A percentile compares a stretch with the other conserved stretches of the same genome.
These are phyloP conservation scores for Sebastes goodei DNA, from an alignment of 2,797 vertebrate species.

Conservation along the genomic window DNA sequence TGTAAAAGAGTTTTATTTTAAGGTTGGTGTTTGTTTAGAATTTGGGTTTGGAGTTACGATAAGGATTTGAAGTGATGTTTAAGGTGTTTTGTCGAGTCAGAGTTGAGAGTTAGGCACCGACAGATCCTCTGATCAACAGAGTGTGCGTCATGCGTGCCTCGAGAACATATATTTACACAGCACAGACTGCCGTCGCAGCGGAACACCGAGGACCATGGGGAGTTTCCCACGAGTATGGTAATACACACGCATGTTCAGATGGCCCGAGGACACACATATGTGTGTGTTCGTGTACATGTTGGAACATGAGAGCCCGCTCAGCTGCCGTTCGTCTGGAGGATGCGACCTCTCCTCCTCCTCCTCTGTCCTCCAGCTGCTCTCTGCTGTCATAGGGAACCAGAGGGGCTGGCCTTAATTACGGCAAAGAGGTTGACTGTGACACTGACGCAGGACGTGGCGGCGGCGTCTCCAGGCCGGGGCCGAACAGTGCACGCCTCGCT, in stretches of 20 bases:
- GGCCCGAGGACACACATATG: neutral
- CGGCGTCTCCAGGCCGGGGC: slow-evolving; percentile 27
- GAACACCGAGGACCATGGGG: neutral
- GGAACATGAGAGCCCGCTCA: slow-evolving; percentile 17
- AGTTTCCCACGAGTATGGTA: neutral
- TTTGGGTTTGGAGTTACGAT: too few species aligned
- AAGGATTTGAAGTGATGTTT: neutral
- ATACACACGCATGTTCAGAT: neutral
- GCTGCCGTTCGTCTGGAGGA: slow-evolving; percentile 26
- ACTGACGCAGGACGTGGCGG: slow-evolving; percentile 49
- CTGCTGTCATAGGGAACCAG: slow-evolving; percentile 62
- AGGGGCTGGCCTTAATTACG: slow-evolving; percentile 71
- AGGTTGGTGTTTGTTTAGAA: neutral
- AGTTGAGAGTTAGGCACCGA: neutral
- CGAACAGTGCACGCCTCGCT: slow-evolving; percentile 30
- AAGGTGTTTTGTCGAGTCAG: neutral
- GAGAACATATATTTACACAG: neutral
- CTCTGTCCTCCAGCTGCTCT: slow-evolving; percentile 74
- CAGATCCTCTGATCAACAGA: too few species aligned
- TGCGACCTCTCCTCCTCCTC: slow-evolving; percentile 54
- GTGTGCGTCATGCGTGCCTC: too few species aligned
- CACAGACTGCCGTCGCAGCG: neutral
- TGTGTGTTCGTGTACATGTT: neutral
- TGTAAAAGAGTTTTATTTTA: neutral
- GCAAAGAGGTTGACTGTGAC: slow-evolving; percentile 65